Conservation (phyloP, 2,797 vertebrate genomes). For the Anas flavirostris region DNA sequence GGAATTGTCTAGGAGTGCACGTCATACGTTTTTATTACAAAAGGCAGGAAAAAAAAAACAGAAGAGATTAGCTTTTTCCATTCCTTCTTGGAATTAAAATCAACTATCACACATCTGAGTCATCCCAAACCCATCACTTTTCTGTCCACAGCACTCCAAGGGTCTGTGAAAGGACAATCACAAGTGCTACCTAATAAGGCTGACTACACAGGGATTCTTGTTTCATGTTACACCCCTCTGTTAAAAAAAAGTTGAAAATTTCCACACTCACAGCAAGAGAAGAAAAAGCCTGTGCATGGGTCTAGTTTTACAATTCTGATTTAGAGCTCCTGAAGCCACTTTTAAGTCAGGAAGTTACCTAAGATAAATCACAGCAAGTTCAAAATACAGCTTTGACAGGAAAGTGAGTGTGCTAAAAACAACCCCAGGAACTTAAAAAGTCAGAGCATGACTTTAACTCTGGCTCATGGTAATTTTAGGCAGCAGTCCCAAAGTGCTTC, state of each 20-base stretch:
- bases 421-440: neutral
- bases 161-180: neutral
- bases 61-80: constrained; percentile 34
- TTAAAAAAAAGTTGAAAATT: neutral
- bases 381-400: neutral
- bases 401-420: constrained; percentile 13
- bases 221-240: neutral
- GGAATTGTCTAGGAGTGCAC: constrained; percentile 8
- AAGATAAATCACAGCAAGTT: constrained; percentile 32
- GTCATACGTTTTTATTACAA: constrained; percentile 25
- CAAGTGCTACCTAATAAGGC: neutral
- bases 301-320: neutral
- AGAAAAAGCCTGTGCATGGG: neutral
- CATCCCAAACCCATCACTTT: constrained; percentile 20
- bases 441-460: neutral
- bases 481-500: neutral
- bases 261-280: neutral
- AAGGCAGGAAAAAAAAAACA: neutral
- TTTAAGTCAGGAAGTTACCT: constrained; percentile 22
- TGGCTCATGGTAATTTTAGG: neutral
- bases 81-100: constrained; percentile 39
- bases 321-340: neutral
- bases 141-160: constrained; percentile 14
- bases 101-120: constrained; percentile 38
- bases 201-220: neutral